Conservation (phyloP, 2,888 invertebrate species). For the Sesia bembeciformis region DNA sequence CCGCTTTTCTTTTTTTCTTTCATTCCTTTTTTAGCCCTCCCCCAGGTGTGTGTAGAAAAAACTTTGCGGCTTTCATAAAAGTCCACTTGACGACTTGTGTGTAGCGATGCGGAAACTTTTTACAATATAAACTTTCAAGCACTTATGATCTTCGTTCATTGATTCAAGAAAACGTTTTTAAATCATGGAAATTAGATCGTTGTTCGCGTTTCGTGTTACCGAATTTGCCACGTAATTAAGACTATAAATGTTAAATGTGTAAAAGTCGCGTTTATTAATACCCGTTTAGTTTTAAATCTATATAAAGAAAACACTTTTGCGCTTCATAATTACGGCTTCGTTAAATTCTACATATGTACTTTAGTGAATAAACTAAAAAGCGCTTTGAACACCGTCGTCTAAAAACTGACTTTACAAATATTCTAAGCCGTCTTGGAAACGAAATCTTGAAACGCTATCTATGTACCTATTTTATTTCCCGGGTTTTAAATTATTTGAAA, state of each 20-base stretch:
- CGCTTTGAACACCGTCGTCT: too few species aligned
- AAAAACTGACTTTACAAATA: too few species aligned
- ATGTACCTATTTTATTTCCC: constrained; percentile 7
- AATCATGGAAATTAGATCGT: too few species aligned
- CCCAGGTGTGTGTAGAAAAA: constrained; percentile 38
- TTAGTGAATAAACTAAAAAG: constrained; percentile 10
- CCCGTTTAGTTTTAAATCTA: too few species aligned
- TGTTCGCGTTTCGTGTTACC: too few species aligned
- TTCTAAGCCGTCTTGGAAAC: too few species aligned
- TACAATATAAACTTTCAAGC: not conserved
- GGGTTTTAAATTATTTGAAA: not conserved
- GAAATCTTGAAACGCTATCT: not conserved
- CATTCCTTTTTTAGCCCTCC: constrained; percentile 22
- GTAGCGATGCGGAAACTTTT: constrained; percentile 8
- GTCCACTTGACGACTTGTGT: constrained; percentile 7
- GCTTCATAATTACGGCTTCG: constrained; percentile 59
- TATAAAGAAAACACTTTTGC: constrained; percentile 40
- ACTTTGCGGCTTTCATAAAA: constrained; percentile 21
- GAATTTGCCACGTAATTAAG: too few species aligned
- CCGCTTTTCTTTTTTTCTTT: constrained; percentile 25
- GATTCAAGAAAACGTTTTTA: too few species aligned
- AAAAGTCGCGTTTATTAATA: too few species aligned
- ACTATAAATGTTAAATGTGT: too few species aligned
- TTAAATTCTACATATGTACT: constrained; percentile 53
- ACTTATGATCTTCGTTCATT: not conserved